These are phyloP conservation scores for Apomyelois bistriatella DNA, from an alignment of 2,888 invertebrate genomes.

Conservation along the genomic window DNA sequence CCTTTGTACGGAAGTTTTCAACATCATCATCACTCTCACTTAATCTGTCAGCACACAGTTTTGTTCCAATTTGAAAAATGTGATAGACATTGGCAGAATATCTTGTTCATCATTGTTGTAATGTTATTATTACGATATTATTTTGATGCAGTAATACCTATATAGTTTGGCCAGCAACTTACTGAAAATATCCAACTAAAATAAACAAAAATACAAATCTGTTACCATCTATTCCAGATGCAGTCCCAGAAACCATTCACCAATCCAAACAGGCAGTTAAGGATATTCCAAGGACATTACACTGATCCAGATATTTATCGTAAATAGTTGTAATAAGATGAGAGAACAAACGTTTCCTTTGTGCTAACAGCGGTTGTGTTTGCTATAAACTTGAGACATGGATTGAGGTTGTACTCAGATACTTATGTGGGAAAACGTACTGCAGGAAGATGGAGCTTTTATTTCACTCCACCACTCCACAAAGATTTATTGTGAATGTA, in stretches of 20 bases:
- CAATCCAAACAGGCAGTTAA: background rate
- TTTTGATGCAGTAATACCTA: background rate
- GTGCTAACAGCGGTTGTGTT: constrained; percentile 38
- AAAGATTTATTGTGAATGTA: constrained; percentile 41
- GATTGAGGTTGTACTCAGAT: constrained; percentile 35
- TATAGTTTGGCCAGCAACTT: no score
- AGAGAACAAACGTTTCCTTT: constrained; percentile 32
- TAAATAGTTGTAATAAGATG: constrained; percentile 18
- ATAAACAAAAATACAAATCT: no score
- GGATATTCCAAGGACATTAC: constrained; percentile 1
- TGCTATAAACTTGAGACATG: constrained; percentile 40
- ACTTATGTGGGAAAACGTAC: constrained; percentile 42
- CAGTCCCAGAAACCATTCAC: background rate
- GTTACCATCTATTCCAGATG: no score
- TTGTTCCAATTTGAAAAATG: no score
- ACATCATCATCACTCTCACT: no score
- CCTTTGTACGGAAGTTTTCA: no score
- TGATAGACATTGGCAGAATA: no score
- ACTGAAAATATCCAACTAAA: no score
- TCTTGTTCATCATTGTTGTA: no score
- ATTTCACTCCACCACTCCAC: constrained; percentile 43
- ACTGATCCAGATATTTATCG: constrained; percentile 11
- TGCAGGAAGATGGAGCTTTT: constrained; percentile 55
- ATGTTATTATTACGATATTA: no score
- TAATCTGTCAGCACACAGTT: no score